Percentiles rank a stretch among this genome's conserved stretches.
Evolutionary conservation across 2,888 invertebrate species (phyloP).

Genomic region (Drosophila niveifrons): DNA sequence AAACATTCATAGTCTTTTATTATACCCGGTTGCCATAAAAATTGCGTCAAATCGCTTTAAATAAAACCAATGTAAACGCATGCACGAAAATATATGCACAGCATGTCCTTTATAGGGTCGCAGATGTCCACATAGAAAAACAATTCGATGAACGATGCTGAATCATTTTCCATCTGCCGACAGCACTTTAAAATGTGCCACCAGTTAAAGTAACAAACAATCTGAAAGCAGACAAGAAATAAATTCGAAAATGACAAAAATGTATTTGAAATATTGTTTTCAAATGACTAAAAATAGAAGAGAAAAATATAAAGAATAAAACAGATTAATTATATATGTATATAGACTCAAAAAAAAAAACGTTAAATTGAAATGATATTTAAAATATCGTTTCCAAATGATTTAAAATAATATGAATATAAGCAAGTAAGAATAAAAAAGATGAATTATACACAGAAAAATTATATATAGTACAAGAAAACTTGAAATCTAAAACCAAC

Average conservation of each 20-base stretch:
- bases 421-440: too few species aligned
- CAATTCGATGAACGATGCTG: constrained; percentile 3
- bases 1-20: constrained; percentile 46
- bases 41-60: constrained; percentile 9
- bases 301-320: too few species aligned
- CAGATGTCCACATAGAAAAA: background rate
- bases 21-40: constrained; percentile 20
- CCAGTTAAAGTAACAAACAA: background rate
- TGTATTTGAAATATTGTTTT: too few species aligned
- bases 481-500: too few species aligned
- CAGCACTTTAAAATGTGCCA: background rate
- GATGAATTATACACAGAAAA: too few species aligned
- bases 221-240: background rate
- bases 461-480: too few species aligned
- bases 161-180: background rate
- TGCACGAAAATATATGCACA: background rate
- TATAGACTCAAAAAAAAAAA: too few species aligned
- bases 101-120: constrained; percentile 7
- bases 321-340: too few species aligned
- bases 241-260: background rate
- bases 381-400: too few species aligned
- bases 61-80: constrained; percentile 13
- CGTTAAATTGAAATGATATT: too few species aligned
- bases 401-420: too few species aligned
- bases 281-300: too few species aligned